Percentiles rank a stretch among this genome's conserved stretches.
phyloP scores from a whole-genome alignment of 2,113 vertebrate genomes.

The Lagopus leucura region DNA sequence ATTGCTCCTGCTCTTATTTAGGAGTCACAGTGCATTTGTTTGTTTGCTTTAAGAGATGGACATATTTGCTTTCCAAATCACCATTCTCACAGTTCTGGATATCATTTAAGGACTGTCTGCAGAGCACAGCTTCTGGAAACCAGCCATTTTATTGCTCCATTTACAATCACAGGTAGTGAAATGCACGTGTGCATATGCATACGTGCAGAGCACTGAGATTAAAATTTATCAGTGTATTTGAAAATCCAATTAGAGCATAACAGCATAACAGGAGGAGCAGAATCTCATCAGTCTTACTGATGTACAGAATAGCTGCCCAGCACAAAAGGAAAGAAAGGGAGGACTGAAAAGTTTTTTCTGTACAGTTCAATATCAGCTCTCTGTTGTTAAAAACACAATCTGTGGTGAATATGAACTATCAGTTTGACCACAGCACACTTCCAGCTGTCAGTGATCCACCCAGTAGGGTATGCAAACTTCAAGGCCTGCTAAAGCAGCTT shows the following conservation, averaged over 20 bases:
- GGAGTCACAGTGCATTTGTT: neutral
- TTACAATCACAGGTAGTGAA: neutral
- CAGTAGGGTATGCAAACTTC: neutral
- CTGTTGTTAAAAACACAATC: neutral
- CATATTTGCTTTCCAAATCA: neutral
- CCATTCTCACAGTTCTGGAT: neutral
- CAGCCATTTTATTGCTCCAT: accelerated
- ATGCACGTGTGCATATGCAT: accelerated
- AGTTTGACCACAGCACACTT: neutral
- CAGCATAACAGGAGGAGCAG: neutral
- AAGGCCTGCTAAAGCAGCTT: neutral
- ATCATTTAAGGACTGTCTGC: neutral
- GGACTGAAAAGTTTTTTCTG: neutral
- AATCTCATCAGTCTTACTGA: neutral
- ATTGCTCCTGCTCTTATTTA: neutral
- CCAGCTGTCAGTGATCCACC: neutral
- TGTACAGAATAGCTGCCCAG: neutral
- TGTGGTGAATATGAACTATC: neutral
- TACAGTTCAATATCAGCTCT: neutral
- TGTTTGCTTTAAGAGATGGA: neutral
- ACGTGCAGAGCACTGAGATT: accelerated
- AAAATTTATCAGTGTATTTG: neutral
- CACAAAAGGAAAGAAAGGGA: neutral
- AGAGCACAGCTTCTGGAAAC: neutral
- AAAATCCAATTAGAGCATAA: neutral